These are phyloP conservation scores for Ophiothrix spiculata DNA, from an alignment of 35 echinoderm and acorn worm genomes.

Conservation along the genomic window DNA sequence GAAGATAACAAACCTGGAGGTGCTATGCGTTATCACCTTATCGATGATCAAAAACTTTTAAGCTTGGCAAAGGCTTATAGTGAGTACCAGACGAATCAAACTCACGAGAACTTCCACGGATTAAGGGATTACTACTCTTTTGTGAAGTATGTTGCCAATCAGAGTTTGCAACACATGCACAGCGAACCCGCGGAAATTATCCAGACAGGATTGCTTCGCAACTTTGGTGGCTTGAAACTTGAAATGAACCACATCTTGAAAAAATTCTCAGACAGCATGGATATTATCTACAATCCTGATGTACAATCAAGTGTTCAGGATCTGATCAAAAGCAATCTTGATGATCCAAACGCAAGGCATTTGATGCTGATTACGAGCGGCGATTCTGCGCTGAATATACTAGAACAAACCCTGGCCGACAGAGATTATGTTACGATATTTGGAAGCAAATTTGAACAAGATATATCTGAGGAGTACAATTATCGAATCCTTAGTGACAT, in stretches of 20 bases:
- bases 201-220: slow-evolving; percentile 25
- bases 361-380: slow-evolving; percentile 44
- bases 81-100: slow-evolving; percentile 1
- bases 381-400: slow-evolving; percentile 32
- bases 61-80: slow-evolving; percentile 26
- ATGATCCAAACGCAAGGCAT: slow-evolving; percentile 24
- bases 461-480: slow-evolving; percentile 39
- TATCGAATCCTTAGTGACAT: slow-evolving; percentile 29
- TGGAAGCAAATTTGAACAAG: slow-evolving; percentile 35
- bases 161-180: background rate
- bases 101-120: slow-evolving; percentile 26
- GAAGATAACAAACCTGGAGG: background rate
- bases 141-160: slow-evolving; percentile 15
- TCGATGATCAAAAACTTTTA: background rate
- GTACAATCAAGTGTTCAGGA: background rate
- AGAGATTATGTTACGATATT: slow-evolving; percentile 5
- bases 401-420: background rate
- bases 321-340: slow-evolving; percentile 25
- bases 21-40: background rate
- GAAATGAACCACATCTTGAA: slow-evolving; percentile 26
- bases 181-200: background rate
- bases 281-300: background rate
- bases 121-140: slow-evolving; percentile 38
- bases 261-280: slow-evolving; percentile 10
- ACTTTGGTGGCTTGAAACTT: slow-evolving; percentile 29